A percentile compares a stretch with the other conserved stretches of the same genome.
These are phyloP conservation scores for Cynoglossus semilaevis DNA, from an alignment of 2,113 vertebrate species.

Conservation along the genomic window DNA sequence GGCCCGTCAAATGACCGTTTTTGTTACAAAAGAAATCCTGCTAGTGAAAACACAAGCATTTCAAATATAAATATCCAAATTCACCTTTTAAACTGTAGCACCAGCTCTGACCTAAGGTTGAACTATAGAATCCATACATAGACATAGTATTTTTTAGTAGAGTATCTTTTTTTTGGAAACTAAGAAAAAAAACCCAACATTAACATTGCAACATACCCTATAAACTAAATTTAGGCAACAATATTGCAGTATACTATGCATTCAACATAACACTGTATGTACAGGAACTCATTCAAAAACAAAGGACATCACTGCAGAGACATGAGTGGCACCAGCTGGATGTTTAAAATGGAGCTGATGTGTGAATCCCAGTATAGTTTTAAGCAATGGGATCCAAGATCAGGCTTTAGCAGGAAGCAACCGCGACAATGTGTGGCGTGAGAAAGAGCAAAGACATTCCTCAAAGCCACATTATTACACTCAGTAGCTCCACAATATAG, in stretches of 20 bases:
- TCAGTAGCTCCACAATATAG: slow-evolving; percentile 47
- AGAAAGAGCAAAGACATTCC: slow-evolving; percentile 51
- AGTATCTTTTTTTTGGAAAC: background rate
- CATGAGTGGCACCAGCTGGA: slow-evolving; percentile 43
- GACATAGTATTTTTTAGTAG: slow-evolving; percentile 1
- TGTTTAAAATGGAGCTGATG: slow-evolving; percentile 36
- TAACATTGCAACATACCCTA: slow-evolving; percentile 11
- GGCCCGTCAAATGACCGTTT: background rate
- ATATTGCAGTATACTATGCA: background rate
- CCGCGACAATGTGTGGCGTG: slow-evolving; percentile 34
- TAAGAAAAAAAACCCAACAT: slow-evolving; percentile 22
- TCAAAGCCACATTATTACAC: slow-evolving; percentile 61
- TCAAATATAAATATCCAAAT: background rate
- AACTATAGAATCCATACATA: slow-evolving; percentile 19
- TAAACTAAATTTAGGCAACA: slow-evolving; percentile 42
- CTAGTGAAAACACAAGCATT: background rate
- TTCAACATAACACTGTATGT: too few species aligned
- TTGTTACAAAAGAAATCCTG: slow-evolving; percentile 8
- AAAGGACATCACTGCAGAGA: slow-evolving; percentile 18
- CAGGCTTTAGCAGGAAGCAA: slow-evolving; percentile 37
- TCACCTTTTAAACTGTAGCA: background rate
- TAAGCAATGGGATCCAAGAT: slow-evolving; percentile 47
- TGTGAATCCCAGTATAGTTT: slow-evolving; percentile 63
- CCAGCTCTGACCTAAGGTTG: slow-evolving; percentile 17
- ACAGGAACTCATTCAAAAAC: slow-evolving; percentile 33